Evolutionary conservation across 1,140 invertebrate species (phyloP).

Genomic region (Rhynchophorus ferrugineus): DNA sequence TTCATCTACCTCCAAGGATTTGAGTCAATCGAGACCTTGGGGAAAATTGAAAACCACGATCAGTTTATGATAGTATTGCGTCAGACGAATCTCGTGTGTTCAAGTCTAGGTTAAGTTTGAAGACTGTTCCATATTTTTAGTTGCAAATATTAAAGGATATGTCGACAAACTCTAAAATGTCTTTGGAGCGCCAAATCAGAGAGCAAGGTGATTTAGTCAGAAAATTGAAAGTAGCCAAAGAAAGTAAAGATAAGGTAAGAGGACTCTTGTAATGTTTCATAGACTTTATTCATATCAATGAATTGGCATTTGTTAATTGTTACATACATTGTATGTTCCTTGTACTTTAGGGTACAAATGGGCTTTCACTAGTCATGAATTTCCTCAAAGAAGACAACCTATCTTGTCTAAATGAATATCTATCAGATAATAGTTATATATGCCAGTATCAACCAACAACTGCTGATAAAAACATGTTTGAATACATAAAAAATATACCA

Average conservation of each 20-base stretch:
- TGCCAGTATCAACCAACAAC: slow-evolving; percentile 47
- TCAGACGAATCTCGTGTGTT: too few relatives aligned
- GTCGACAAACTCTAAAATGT: slow-evolving; percentile 12
- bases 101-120: too few relatives aligned
- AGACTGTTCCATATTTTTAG: too few relatives aligned
- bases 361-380: slow-evolving; percentile 21
- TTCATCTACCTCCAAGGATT: too few relatives aligned
- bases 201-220: slow-evolving; percentile 73
- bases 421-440: slow-evolving; percentile 49
- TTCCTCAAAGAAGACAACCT: slow-evolving; percentile 28
- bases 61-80: too few relatives aligned
- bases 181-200: slow-evolving; percentile 53
- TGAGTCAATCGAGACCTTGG: too few relatives aligned
- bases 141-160: slow-evolving; percentile 6
- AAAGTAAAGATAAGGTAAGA: slow-evolving; percentile 60
- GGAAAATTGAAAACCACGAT: too few relatives aligned
- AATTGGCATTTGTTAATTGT: slow-evolving; percentile 8
- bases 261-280: neutral
- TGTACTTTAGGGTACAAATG: slow-evolving; percentile 23
- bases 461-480: slow-evolving; percentile 45
- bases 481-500: slow-evolving; percentile 38
- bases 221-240: slow-evolving; percentile 72
- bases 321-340: slow-evolving; percentile 10
- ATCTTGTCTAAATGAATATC: slow-evolving; percentile 37
- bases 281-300: slow-evolving; percentile 1